Evolutionary conservation across 2,113 vertebrate genomes (phyloP), one percentile per base, ranked within the genome.

Genomic region (Larimichthys polyactis): DNA sequence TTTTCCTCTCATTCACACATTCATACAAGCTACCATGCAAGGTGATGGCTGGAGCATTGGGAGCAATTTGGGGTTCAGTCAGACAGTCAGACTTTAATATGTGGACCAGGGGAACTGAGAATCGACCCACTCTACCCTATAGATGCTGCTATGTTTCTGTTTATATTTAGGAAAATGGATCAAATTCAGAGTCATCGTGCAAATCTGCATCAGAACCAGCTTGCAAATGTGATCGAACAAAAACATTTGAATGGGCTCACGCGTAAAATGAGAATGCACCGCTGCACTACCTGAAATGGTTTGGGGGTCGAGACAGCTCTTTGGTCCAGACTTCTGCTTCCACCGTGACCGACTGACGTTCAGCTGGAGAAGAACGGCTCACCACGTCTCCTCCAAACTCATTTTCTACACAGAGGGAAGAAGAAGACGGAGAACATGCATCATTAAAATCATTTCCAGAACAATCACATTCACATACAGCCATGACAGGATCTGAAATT

Each of bases 301-400:
- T 89, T 78, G 89, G 92, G 36, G 83, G 83, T 93, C 89, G 91
- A 93, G 91, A 93, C 95, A 91, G 89, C 90, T 97, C 95, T 96
- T 93, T 92, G 94, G 93, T 94, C 95, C 95, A 90, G 92, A 92
- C 89, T 93, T 92, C 89, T 91, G 90, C 82, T 88, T 91, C 94
- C 93, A 94, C 92, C 69, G 92, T 86, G 91, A 91, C 82, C 88
- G 75, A 71, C 73, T 58, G 89, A 71, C 75, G 88, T 91, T 89
- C 57, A 90, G 94, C 90, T 88, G 90, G 92, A 86, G 86, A 83
- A 91, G 85, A 90, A 57, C 75, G 90, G 92, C 89, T 98, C 96
- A 97, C 95, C 96, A 95, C 78, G 86, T 94, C 94, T 96, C 94
- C 93, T 95, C 93, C 91, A 89, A 87, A 94, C 90, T 96, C 97